These are phyloP conservation scores for Cephus rjabovi DNA, from an alignment of 2,888 invertebrate species.

Conservation along the genomic window DNA sequence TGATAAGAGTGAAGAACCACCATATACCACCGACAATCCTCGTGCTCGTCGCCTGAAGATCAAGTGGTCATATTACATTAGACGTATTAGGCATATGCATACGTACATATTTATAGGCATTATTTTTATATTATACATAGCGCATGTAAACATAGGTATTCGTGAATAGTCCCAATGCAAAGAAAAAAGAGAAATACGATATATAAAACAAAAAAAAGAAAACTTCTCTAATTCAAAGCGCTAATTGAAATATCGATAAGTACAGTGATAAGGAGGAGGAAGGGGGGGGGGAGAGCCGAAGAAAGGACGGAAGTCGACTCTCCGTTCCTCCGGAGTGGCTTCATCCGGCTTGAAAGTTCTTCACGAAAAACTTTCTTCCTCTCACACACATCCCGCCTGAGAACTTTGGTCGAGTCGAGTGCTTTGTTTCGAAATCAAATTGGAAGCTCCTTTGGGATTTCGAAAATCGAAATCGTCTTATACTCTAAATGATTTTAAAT, in stretches of 20 bases:
- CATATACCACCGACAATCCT: conserved; percentile 96
- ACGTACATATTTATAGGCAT: too few relatives aligned
- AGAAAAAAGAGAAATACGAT: neutral
- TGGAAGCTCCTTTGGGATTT: neutral
- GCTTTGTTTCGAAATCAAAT: conserved; percentile 21
- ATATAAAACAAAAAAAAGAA: neutral
- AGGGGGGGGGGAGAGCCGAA: neutral
- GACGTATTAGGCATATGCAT: too few relatives aligned
- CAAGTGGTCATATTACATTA: neutral
- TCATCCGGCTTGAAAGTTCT: neutral
- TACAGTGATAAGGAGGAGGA: too few relatives aligned
- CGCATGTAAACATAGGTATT: neutral
- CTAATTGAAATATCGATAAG: neutral
- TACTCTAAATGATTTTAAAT: conserved; percentile 12
- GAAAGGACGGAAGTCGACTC: neutral
- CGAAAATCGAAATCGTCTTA: neutral
- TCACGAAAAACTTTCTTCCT: neutral
- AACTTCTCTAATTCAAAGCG: neutral
- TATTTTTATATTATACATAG: neutral
- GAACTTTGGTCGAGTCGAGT: neutral
- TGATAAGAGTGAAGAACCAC: conserved; percentile 99
- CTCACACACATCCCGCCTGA: neutral
- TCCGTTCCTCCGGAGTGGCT: neutral
- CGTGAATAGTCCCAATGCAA: neutral
- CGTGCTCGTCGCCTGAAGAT: conserved; percentile 86